Evolutionary conservation across 2,888 invertebrate genomes (phyloP).

Genomic region (Drosophila silvestris): DNA sequence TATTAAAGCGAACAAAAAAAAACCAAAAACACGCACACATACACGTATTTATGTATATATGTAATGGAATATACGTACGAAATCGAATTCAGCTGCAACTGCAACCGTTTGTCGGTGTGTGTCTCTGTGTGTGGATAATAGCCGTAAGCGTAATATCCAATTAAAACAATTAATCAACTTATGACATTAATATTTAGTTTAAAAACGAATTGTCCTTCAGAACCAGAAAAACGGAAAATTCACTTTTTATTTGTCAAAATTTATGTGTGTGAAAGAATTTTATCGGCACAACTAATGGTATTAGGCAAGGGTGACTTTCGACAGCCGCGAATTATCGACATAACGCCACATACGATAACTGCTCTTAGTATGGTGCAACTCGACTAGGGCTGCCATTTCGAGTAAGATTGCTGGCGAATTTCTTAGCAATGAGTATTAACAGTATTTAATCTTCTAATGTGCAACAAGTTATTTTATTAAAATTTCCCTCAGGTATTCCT

Average conservation of each 20-base stretch:
- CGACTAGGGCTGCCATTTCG: neutral
- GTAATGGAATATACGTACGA: constrained; percentile 32
- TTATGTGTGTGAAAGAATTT: neutral
- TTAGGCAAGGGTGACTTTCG: neutral
- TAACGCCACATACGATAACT: neutral
- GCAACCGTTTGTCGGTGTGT: constrained; percentile 18
- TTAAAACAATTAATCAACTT: constrained; percentile 8
- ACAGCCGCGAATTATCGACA: neutral
- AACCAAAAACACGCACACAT: neutral
- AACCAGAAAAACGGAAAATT: neutral
- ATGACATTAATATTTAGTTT: constrained; percentile 29
- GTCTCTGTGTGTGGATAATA: neutral
- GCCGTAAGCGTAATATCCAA: constrained; percentile 8
- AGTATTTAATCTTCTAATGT: neutral
- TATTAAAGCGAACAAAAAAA: constrained; percentile 7
- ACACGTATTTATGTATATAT: constrained; percentile 1
- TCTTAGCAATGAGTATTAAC: neutral
- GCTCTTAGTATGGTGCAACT: neutral
- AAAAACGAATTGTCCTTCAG: constrained; percentile 2
- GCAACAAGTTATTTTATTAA: neutral
- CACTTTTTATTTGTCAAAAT: constrained; percentile 14
- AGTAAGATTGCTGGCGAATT: neutral
- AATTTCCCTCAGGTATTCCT: neutral
- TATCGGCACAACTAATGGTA: constrained; percentile 17
- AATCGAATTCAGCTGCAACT: constrained; percentile 11